phyloP scores from a whole-genome alignment of 2,888 invertebrate genomes.

The Sussaba pulchella region DNA sequence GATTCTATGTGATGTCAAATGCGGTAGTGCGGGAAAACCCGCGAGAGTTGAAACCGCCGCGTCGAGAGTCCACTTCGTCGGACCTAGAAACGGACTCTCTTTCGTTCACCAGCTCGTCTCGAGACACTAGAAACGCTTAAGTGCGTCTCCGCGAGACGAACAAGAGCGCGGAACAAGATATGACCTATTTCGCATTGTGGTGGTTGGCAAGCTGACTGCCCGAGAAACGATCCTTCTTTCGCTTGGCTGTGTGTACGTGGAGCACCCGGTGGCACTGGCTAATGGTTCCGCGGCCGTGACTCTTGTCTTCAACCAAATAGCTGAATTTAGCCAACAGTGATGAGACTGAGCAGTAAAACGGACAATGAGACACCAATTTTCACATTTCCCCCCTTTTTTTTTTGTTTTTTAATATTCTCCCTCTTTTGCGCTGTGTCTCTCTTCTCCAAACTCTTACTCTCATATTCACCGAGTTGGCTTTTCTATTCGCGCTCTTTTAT shows the following conservation, averaged over 20 bases:
- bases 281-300: constrained; percentile 47
- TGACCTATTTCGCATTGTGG: constrained; percentile 76
- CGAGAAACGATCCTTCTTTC: constrained; percentile 36
- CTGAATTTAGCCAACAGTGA: constrained; percentile 42
- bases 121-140: constrained; percentile 61
- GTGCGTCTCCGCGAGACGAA: constrained; percentile 57
- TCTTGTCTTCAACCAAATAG: constrained; percentile 14
- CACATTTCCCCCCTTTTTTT: background rate
- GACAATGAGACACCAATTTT: constrained; percentile 51
- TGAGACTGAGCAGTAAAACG: constrained; percentile 46
- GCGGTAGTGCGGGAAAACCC: constrained; percentile 14
- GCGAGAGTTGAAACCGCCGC: constrained; percentile 50
- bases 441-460: constrained; percentile 2
- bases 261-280: constrained; percentile 15
- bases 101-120: constrained; percentile 54
- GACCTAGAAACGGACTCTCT: constrained; percentile 60
- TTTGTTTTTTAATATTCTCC: background rate
- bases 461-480: constrained; percentile 9
- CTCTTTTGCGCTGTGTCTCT: background rate
- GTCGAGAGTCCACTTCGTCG: constrained; percentile 60
- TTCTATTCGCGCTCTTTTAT: constrained; percentile 28
- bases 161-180: constrained; percentile 62
- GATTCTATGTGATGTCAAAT: background rate
- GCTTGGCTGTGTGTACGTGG: constrained; percentile 2
- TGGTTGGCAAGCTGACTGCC: constrained; percentile 51